Base-by-base conservation (phyloP, 2,888 invertebrate genomes). In the Globia sparganii region DNA sequence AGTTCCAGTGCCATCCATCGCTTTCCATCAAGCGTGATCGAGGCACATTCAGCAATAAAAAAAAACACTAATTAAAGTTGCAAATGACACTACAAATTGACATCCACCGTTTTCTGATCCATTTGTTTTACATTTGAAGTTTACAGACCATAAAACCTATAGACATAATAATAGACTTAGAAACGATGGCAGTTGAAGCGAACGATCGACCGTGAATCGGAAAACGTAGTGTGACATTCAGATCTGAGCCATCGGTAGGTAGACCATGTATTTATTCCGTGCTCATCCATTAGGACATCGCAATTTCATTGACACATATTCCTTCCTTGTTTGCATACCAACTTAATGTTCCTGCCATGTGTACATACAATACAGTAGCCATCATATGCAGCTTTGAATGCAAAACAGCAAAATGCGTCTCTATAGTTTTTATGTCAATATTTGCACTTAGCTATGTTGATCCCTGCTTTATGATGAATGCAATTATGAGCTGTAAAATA, bases 401-500 rank as follows among this genome's bases (percentile, higher is more conserved):
- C 43, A 72, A 77, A 81, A 67, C 64, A 67, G 61, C 49, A 71
- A 73, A 83, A 74, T 74, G 65, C 58, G 43, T 65, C 21, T 61
- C 8, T 58, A 62, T 61, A 31, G 28, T 75, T 72, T 69, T 69
- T 56, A 76, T 67, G 74, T 81, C 68, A 81, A 83, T 83, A 83
- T 83, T 81, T 74, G 64, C 58, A 70, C 53, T 59, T 58, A 18
- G 70, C 80, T 68, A 66, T 83, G 68, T 83, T 83, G 40, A 68
- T 80, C 68, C 40, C 62, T n/a, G 34, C 13, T 66, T 69, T 66
- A 79, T 69, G 34, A 66, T 74, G 28, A 77, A 77, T 65, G 65
- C 69, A 83, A 77, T 82, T 72, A 80, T 80, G 62, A 28, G 43
- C n/a, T 34, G 28, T 72, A 61, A 74, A 71, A 81, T 61, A 1